These are phyloP conservation scores for Ptychochromis oligacanthus DNA, from an alignment of 2,113 vertebrate species.

Conservation along the genomic window DNA sequence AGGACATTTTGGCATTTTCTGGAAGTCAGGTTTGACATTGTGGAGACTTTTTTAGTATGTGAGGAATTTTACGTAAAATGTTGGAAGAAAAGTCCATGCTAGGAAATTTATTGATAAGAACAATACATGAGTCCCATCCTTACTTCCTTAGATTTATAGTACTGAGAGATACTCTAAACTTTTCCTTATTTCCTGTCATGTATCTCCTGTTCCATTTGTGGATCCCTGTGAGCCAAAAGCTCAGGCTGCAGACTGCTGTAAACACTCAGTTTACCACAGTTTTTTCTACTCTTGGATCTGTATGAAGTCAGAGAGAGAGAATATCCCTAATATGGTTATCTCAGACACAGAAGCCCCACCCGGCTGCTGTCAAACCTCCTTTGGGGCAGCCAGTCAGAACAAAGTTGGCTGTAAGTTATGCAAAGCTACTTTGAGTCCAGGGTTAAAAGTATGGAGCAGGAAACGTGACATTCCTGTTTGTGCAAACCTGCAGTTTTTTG, in stretches of 20 bases:
- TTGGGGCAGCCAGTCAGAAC: background rate
- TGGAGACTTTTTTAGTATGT: no score
- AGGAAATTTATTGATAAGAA: no score
- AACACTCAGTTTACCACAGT: background rate
- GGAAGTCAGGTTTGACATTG: no score
- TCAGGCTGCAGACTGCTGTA: no score
- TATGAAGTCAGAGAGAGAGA: background rate
- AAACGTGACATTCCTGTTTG: background rate
- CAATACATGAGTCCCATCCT: no score
- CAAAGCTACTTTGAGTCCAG: background rate
- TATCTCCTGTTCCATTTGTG: background rate
- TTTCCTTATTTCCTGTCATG: background rate
- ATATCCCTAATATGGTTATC: no score
- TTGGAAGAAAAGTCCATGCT: no score
- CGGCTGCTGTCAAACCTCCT: background rate
- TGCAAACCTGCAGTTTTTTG: slow-evolving; percentile 76
- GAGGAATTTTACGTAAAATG: no score
- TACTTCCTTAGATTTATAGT: no score
- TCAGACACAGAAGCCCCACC: no score
- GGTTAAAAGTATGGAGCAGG: background rate
- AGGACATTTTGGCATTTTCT: no score
- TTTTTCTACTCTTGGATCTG: background rate
- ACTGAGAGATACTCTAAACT: background rate
- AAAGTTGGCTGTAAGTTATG: background rate
- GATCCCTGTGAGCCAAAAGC: no score